Conservation (phyloP, 2,113 vertebrate genomes). For the Nothoprocta perdicaria region DNA sequence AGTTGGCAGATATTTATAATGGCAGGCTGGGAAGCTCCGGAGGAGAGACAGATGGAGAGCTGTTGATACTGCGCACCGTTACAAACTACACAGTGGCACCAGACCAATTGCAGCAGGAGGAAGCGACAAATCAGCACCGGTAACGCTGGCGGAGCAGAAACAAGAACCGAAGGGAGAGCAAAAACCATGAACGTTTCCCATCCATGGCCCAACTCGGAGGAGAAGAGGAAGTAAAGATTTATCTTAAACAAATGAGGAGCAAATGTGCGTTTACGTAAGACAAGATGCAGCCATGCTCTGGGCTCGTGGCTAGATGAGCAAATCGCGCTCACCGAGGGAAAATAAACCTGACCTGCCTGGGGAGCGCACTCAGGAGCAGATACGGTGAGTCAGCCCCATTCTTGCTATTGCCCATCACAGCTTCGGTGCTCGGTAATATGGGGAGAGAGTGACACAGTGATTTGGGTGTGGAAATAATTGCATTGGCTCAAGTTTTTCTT, state of each 20-base stretch:
- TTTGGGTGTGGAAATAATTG: not conserved
- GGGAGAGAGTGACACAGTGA: not conserved
- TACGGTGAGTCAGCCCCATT: not conserved
- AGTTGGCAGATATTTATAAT: conserved; percentile 56
- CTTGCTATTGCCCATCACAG: not conserved
- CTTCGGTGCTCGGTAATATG: not conserved
- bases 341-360: not conserved
- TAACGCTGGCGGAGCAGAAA: not conserved
- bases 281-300: not conserved
- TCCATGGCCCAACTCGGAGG: not conserved
- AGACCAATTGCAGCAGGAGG: conserved; percentile 36
- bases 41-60: conserved; percentile 68
- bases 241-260: not conserved
- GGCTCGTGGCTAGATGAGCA: not conserved
- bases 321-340: not conserved
- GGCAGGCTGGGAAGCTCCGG: conserved; percentile 51
- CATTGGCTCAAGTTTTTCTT: not conserved
- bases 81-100: conserved; percentile 65
- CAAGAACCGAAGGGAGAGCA: conserved; percentile 3
- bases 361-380: not conserved
- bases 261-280: not conserved
- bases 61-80: conserved; percentile 54
- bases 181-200: not conserved
- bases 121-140: not conserved
- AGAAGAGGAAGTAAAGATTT: not conserved